These are phyloP conservation scores for Octopus bimaculoides DNA, from an alignment of 1,140 invertebrate species.

Conservation along the genomic window DNA sequence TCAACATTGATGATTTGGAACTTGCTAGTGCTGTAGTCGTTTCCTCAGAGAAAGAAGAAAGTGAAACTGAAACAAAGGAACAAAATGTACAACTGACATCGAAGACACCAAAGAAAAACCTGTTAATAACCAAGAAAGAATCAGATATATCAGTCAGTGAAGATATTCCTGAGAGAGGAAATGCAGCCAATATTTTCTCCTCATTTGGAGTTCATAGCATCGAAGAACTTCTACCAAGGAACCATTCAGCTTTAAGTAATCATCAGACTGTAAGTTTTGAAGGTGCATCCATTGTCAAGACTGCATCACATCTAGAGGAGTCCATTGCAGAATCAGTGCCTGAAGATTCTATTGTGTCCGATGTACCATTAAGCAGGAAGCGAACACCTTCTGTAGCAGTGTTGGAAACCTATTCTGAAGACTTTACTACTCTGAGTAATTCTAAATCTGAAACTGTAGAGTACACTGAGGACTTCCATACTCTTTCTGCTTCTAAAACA, in stretches of 20 bases:
- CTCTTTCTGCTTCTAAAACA: conserved; percentile 17
- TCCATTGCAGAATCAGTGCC: conserved; percentile 19
- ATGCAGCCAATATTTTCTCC: conserved; percentile 29
- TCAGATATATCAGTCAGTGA: too few relatives aligned
- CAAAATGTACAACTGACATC: too few relatives aligned
- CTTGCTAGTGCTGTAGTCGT: too few relatives aligned
- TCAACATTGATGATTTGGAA: too few relatives aligned
- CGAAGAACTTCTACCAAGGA: conserved; percentile 32
- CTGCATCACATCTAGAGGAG: conserved; percentile 22
- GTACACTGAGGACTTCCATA: conserved; percentile 30
- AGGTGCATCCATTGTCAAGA: conserved; percentile 25
- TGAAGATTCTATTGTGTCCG: conserved; percentile 3
- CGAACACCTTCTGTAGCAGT: neutral
- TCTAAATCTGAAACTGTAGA: conserved; percentile 26
- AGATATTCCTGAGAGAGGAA: conserved; percentile 5
- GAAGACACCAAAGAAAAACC: too few relatives aligned
- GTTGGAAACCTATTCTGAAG: neutral
- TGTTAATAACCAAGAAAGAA: too few relatives aligned
- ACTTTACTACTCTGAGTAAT: conserved; percentile 16
- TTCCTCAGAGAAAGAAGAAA: too few relatives aligned
- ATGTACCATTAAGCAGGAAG: neutral
- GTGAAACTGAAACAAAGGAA: too few relatives aligned
- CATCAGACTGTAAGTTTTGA: conserved; percentile 17
- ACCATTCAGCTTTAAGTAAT: conserved; percentile 13
- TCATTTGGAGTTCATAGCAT: conserved; percentile 33